Conservation (phyloP, 1,140 invertebrate genomes). For the Trichonephila clavipes region DNA sequence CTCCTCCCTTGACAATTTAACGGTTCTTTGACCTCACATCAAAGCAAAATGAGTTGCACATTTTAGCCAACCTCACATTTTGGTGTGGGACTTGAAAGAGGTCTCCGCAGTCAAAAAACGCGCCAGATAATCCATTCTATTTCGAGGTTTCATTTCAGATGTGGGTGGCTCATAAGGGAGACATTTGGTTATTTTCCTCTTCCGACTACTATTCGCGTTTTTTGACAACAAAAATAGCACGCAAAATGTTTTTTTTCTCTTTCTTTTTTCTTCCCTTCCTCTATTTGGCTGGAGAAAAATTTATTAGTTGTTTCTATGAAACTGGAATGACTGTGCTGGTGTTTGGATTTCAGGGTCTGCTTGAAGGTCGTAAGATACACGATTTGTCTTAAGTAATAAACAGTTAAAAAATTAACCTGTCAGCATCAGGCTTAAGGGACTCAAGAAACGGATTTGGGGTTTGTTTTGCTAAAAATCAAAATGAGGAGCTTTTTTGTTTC, state of each 20-base stretch:
- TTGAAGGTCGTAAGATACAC: too few species aligned
- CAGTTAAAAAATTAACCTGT: too few species aligned
- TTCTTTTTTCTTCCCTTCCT: not conserved
- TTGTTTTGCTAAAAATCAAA: too few species aligned
- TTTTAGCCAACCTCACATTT: not conserved
- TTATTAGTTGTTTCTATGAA: not conserved
- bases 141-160: slow-evolving; percentile 12
- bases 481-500: too few species aligned
- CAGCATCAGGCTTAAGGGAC: too few species aligned
- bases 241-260: not conserved
- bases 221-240: slow-evolving; percentile 46
- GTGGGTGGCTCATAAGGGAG: slow-evolving; percentile 9
- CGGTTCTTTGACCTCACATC: slow-evolving; percentile 69
- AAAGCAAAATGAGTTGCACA: slow-evolving; percentile 17
- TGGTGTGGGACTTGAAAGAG: slow-evolving; percentile 23
- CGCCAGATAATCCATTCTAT: slow-evolving; percentile 50
- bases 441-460: too few species aligned
- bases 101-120: not conserved
- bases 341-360: not conserved
- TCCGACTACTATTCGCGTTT: slow-evolving; percentile 44
- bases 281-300: not conserved
- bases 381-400: too few species aligned
- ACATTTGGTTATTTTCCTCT: slow-evolving; percentile 22
- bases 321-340: not conserved
- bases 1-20: slow-evolving; percentile 51